These are phyloP conservation scores for Nesidiocoris tenuis DNA, from an alignment of 2,888 invertebrate species.

Conservation along the genomic window DNA sequence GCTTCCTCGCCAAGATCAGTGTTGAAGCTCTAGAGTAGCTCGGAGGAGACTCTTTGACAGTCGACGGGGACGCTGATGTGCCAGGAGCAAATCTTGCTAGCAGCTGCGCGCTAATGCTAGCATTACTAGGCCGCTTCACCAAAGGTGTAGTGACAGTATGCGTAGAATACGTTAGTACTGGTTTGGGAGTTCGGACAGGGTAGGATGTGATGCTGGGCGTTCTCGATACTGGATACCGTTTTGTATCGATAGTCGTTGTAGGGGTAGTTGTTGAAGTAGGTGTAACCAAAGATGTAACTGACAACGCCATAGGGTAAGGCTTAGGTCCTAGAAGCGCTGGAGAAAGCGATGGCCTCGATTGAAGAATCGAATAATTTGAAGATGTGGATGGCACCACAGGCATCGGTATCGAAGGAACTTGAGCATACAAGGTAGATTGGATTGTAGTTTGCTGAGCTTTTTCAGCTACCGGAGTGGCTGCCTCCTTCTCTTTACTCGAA, in stretches of 20 bases:
- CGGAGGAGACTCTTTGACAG: background rate
- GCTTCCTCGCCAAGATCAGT: constrained; percentile 1
- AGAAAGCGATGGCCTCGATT: background rate
- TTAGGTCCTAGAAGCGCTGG: constrained; percentile 1
- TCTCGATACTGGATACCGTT: constrained; percentile 21
- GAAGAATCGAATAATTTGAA: background rate
- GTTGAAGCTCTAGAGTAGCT: background rate
- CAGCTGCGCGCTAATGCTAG: background rate
- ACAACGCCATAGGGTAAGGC: constrained; percentile 15
- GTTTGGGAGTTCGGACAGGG: constrained; percentile 6
- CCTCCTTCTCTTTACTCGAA: background rate
- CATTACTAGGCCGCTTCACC: constrained; percentile 14
- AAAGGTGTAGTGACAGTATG: constrained; percentile 24
- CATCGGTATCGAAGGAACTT: background rate
- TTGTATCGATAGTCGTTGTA: constrained; percentile 20
- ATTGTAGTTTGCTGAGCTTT: background rate
- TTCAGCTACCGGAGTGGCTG: background rate
- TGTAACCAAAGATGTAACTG: constrained; percentile 18
- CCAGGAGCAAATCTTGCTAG: constrained; percentile 16
- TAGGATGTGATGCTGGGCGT: constrained; percentile 1
- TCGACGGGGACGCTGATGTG: background rate
- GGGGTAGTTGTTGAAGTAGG: background rate
- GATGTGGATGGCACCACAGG: background rate
- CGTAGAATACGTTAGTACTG: constrained; percentile 27
- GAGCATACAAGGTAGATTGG: background rate